A percentile compares a stretch with the other conserved stretches of the same genome.
Conservation (phyloP, 37 sponge, comb jelly and placozoan species). For the Oscarella lobularis region DNA sequence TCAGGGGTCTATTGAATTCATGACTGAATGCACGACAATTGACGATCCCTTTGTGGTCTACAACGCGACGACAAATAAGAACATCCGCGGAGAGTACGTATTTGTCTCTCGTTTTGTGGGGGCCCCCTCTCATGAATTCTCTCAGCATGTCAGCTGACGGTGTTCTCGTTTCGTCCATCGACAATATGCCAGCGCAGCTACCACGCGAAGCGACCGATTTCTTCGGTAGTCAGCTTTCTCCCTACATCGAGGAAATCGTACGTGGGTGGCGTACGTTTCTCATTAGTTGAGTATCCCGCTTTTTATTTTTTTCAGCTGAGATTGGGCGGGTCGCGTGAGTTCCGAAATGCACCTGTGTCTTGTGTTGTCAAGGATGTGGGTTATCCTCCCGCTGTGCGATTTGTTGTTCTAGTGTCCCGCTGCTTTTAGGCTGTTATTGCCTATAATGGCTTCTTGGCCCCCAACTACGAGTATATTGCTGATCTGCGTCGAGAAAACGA, state of each 20-base stretch:
- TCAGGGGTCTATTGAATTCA: slow-evolving; percentile 87
- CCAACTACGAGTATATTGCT: slow-evolving; percentile 51
- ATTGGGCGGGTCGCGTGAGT: slow-evolving; percentile 16
- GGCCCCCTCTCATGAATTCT: neutral
- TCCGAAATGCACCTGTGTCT: slow-evolving; percentile 1
- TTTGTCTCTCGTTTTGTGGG: neutral
- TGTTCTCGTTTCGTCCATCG: slow-evolving; percentile 56
- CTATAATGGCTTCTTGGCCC: slow-evolving; percentile 35
- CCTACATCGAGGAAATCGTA: slow-evolving; percentile 58
- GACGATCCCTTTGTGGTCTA: slow-evolving; percentile 71
- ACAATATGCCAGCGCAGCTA: slow-evolving; percentile 88
- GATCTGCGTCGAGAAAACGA: too few species aligned
- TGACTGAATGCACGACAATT: slow-evolving; percentile 40
- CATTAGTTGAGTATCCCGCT: too few species aligned
- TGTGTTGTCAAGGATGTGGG: slow-evolving; percentile 28
- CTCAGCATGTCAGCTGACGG: slow-evolving; percentile 59
- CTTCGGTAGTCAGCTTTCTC: slow-evolving; percentile 63
- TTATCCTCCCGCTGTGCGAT: too few species aligned
- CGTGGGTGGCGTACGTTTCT: too few species aligned
- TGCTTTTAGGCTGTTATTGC: slow-evolving; percentile 53
- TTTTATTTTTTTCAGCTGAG: slow-evolving; percentile 10
- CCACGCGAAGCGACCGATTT: slow-evolving; percentile 83
- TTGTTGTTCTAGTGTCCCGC: neutral
- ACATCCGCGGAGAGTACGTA: slow-evolving; percentile 8
- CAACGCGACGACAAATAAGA: slow-evolving; percentile 49